Evolutionary conservation across 1,140 invertebrate genomes (phyloP).

Genomic region (Drosophila teissieri): DNA sequence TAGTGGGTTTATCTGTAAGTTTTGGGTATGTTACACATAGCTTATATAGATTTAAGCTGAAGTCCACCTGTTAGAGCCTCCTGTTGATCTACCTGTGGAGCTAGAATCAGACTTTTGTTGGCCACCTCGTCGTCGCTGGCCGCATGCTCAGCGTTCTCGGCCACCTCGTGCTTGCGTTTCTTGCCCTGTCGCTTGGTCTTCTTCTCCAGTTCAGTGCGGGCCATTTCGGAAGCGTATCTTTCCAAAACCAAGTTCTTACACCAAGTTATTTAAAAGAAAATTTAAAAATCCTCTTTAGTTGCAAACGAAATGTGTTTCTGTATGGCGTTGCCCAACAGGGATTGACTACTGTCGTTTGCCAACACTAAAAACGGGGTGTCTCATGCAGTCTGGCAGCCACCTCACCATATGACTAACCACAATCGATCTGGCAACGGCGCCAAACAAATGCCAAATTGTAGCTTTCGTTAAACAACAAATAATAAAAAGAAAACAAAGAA

Average conservation of each 20-base stretch:
- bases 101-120: conserved; percentile 71
- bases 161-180: conserved; percentile 66
- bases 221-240: conserved; percentile 39
- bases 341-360: neutral
- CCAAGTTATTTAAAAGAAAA: neutral
- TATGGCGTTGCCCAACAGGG: neutral
- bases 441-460: conserved; percentile 7
- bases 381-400: neutral
- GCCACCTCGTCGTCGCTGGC: conserved; percentile 72
- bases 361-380: conserved; percentile 6
- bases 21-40: neutral
- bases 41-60: neutral
- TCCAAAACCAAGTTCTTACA: neutral
- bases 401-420: neutral
- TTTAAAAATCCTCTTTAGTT: conserved; percentile 7
- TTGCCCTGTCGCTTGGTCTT: conserved; percentile 64
- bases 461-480: conserved; percentile 14
- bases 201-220: conserved; percentile 64
- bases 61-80: conserved; percentile 6
- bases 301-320: conserved; percentile 18
- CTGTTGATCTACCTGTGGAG: conserved; percentile 23
- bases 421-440: neutral
- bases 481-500: neutral
- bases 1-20: neutral
- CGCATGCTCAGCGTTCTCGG: neutral